A percentile compares a stretch with the other conserved stretches of the same genome.
phyloP scores from a whole-genome alignment of 2,888 invertebrate genomes.

The Drosophila conformis region DNA sequence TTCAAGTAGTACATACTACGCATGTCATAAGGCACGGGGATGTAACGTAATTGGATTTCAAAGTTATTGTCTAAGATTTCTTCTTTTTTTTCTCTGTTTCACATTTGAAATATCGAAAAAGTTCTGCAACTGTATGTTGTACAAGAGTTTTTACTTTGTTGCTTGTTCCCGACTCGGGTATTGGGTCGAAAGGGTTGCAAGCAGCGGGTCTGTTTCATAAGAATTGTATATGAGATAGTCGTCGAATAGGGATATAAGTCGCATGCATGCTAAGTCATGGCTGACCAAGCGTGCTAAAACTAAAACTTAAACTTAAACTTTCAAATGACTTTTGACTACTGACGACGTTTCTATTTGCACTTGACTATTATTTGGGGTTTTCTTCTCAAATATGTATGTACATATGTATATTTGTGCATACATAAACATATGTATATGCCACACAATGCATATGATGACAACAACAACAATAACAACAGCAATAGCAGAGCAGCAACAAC shows the following conservation, averaged over 20 bases:
- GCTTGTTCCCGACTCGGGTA: slow-evolving; percentile 3
- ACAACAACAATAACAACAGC: neutral
- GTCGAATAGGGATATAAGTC: slow-evolving; percentile 1
- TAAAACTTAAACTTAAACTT: slow-evolving; percentile 41
- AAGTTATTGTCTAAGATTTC: slow-evolving; percentile 70
- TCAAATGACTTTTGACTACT: slow-evolving; percentile 79
- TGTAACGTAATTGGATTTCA: slow-evolving; percentile 67
- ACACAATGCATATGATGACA: slow-evolving; percentile 7
- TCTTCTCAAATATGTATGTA: slow-evolving; percentile 1
- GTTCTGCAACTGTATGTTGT: slow-evolving; percentile 47
- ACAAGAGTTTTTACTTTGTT: slow-evolving; percentile 51
- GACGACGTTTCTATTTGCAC: slow-evolving; percentile 62
- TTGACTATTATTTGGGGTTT: slow-evolving; percentile 42
- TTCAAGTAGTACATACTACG: slow-evolving; percentile 16
- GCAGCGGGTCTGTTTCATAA: slow-evolving; percentile 16
- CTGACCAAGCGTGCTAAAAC: slow-evolving; percentile 66
- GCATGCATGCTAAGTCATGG: slow-evolving; percentile 64
- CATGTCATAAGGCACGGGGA: slow-evolving; percentile 37
- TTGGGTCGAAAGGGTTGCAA: slow-evolving; percentile 6
- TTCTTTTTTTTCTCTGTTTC: neutral
- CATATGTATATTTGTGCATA: neutral
- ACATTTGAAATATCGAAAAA: slow-evolving; percentile 74
- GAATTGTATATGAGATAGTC: slow-evolving; percentile 36
- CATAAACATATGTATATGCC: neutral
- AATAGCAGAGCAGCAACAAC: slow-evolving; percentile 46